These are phyloP conservation scores for Propithecus deckenii DNA, from an alignment of 2,797 vertebrate species.

Conservation along the genomic window DNA sequence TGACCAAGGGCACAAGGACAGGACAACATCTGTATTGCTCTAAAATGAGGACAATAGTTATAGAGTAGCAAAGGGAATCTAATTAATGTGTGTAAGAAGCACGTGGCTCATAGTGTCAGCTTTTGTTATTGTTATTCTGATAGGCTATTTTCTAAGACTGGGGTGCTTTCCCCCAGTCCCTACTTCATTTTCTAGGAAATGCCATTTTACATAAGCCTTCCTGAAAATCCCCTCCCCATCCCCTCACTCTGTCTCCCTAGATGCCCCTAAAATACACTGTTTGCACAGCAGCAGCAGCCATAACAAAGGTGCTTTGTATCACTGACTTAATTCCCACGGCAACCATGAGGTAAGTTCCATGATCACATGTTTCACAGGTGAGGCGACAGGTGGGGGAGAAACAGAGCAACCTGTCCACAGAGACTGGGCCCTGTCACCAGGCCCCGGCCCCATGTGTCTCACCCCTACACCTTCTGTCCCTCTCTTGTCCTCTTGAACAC, in stretches of 20 bases:
- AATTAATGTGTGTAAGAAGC: neutral
- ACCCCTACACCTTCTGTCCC: neutral
- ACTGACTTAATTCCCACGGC: neutral
- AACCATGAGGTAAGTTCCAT: neutral
- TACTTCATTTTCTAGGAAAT: neutral
- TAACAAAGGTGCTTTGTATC: neutral
- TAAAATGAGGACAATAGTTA: neutral
- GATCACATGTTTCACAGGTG: neutral
- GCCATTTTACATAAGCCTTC: neutral
- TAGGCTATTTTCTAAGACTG: neutral
- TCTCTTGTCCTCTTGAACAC: neutral
- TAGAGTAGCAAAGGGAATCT: neutral
- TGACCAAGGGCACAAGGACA: neutral
- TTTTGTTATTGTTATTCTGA: neutral
- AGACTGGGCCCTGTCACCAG: neutral
- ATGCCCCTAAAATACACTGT: no score
- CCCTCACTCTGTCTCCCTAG: neutral
- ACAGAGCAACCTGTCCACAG: neutral
- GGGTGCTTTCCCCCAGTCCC: neutral
- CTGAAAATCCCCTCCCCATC: neutral
- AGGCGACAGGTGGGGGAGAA: neutral
- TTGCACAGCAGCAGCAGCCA: neutral
- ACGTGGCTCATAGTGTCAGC: neutral
- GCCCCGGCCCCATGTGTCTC: neutral
- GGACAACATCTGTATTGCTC: neutral